Conservation (phyloP, 2,797 vertebrate genomes). For the Sternotherus odoratus region DNA sequence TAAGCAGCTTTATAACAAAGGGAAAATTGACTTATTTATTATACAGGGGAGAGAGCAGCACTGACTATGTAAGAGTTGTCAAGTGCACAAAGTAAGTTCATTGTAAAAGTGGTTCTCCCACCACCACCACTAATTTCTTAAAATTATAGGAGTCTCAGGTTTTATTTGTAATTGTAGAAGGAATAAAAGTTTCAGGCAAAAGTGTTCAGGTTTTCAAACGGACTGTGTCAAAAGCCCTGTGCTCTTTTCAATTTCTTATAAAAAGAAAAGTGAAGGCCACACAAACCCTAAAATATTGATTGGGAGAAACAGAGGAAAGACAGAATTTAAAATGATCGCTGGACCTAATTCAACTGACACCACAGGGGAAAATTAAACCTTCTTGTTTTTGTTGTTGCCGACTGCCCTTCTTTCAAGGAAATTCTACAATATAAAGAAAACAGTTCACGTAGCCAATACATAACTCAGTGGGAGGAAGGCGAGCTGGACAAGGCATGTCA, state of each 20-base stretch:
- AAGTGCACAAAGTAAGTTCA: neutral
- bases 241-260: neutral
- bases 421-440: fast-evolving
- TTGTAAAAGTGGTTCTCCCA: neutral
- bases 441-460: neutral
- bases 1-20: neutral
- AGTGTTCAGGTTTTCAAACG: neutral
- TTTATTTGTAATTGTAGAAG: neutral
- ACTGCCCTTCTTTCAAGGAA: neutral
- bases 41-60: neutral
- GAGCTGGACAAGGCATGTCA: neutral
- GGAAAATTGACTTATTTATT: neutral
- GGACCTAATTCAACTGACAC: neutral
- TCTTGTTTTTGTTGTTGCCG: neutral
- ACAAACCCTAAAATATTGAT: neutral
- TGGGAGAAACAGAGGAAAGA: neutral
- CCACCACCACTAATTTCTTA: neutral
- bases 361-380: neutral
- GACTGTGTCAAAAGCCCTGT: neutral
- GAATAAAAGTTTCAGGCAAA: neutral
- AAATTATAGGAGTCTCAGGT: neutral
- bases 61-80: neutral
- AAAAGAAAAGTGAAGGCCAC: neutral
- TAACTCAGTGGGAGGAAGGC: neutral
- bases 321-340: neutral